Conservation (phyloP, 1,140 invertebrate species). For the Copidosoma floridanum region DNA sequence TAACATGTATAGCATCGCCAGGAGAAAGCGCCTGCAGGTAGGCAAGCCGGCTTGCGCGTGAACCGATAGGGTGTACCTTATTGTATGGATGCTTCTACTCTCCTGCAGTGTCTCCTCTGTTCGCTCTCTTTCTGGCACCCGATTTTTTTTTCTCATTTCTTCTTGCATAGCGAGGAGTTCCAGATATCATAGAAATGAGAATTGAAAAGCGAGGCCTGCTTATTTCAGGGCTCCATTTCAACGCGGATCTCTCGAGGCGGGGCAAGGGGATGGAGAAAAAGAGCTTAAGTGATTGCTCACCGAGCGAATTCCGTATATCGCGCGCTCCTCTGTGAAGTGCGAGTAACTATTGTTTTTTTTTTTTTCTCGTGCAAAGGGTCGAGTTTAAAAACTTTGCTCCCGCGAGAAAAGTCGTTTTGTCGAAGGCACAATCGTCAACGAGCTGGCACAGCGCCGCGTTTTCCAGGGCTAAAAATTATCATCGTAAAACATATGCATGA, state of each 20-base stretch:
- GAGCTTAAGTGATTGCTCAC: background rate
- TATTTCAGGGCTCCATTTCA: background rate
- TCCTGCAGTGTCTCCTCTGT: background rate
- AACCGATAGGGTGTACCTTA: constrained; percentile 12
- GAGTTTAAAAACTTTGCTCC: no score
- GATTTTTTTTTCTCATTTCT: background rate
- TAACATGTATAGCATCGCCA: no score
- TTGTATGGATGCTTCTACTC: background rate
- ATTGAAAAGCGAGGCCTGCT: background rate
- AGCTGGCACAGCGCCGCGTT: no score
- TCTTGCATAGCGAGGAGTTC: background rate
- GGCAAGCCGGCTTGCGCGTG: constrained; percentile 1
- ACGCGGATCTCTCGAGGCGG: background rate
- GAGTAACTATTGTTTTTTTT: background rate
- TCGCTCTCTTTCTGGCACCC: background rate
- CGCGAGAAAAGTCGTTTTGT: background rate
- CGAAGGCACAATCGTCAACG: no score
- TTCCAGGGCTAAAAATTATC: no score
- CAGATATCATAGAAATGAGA: background rate
- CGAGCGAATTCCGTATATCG: no score
- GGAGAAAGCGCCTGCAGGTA: constrained; percentile 8
- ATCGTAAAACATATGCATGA: no score
- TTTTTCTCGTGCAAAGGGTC: no score
- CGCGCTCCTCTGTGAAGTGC: background rate
- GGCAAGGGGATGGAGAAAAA: no score